Evolutionary conservation across 1,140 invertebrate genomes (phyloP), one percentile per base, ranked within the genome.

Genomic region (Druon quercuslanigerum): DNA sequence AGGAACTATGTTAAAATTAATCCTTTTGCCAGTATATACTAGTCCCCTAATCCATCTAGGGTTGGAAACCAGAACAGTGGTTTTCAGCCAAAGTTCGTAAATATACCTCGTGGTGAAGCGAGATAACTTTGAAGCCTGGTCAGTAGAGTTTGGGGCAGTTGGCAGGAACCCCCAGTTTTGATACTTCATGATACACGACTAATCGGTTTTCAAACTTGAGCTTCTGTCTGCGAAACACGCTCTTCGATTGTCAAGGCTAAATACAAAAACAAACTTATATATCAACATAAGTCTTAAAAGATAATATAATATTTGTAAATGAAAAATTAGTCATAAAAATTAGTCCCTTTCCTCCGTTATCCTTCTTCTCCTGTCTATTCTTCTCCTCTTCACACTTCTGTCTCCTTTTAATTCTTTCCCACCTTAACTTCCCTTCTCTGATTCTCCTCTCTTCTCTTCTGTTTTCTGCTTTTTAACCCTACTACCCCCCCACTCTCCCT

Each of bases 141-240:
- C 81, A 71, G 74, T 50, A 19, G 76, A 81, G 83, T 84, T 84
- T 76, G 74, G 50, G 74, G 71, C 51, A 51, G 75, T 73, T 52
- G 79, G 50, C 73, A 81, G 81, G 79, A 84, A 81, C 81, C 74
- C 52, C 75, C 78, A 77, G 83, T 85, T 84, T 83, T 84, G 82
- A 79, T 84, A 82, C 80, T 81, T 80, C 79, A 40, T 76, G 82
- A 85, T 83, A 85, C 83, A 77, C 76, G 79, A 73, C 77, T 85
- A 85, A 85, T 85, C 84, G 83, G 84, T 85, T 85, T 85, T 74
- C 83, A 85, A 85, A 84, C 84, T 85, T 76, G 60, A 40, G 60
- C 60, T 66, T 66, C 60, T 40, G 60, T 66, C 25, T 33, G 25
- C 40, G 16, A 66, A 66, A 66, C 60, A 66, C 33, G 60, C 33